Percentiles rank a stretch among this genome's conserved stretches.
phyloP scores from a whole-genome alignment of 2,888 invertebrate genomes.

The Pomacea canaliculata region DNA sequence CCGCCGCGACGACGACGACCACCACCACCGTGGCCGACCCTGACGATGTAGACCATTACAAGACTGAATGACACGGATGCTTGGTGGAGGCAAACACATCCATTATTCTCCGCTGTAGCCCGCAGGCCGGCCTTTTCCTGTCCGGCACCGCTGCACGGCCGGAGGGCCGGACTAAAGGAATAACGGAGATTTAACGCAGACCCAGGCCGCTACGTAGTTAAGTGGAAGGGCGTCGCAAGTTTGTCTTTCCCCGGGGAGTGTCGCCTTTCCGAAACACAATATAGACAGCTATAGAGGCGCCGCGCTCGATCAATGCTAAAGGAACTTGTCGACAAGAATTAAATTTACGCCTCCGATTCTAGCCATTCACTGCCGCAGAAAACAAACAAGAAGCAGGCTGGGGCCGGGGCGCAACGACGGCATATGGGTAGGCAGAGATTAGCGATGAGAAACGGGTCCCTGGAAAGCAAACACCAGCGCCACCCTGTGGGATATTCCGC shows the following conservation, averaged over 20 bases:
- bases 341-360: conserved; percentile 8
- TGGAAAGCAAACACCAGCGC: conserved; percentile 1
- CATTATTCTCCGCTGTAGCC: too few relatives aligned
- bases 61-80: too few relatives aligned
- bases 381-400: neutral
- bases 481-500: neutral
- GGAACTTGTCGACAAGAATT: neutral
- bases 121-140: too few relatives aligned
- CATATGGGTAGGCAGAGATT: neutral
- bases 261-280: conserved; percentile 7
- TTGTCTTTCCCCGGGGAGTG: conserved; percentile 1
- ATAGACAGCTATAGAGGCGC: conserved; percentile 1
- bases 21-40: neutral
- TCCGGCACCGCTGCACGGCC: neutral
- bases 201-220: neutral
- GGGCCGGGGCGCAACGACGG: neutral
- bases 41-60: too few relatives aligned
- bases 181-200: neutral
- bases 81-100: too few relatives aligned
- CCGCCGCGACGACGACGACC: neutral
- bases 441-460: conserved; percentile 1
- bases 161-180: neutral
- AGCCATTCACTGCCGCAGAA: conserved; percentile 1
- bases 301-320: neutral
- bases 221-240: neutral